phyloP scores from a whole-genome alignment of 2,797 vertebrate species.

The Epinephelus awoara region DNA sequence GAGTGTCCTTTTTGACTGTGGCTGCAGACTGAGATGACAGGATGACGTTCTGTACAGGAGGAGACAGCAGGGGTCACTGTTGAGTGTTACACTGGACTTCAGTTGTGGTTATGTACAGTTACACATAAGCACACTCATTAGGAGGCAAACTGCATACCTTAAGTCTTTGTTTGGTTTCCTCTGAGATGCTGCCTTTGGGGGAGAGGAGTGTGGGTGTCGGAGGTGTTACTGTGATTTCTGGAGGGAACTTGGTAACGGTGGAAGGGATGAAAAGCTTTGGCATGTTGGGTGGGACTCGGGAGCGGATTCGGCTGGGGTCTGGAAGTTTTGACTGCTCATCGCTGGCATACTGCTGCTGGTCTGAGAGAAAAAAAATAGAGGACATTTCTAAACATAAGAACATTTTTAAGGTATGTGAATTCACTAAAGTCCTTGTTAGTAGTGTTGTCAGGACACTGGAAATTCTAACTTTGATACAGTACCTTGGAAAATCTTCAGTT shows the following conservation, averaged over 20 bases:
- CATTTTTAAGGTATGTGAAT: neutral
- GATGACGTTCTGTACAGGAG: conserved; percentile 92
- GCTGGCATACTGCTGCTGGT: conserved; percentile 85
- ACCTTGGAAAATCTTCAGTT: too few relatives aligned
- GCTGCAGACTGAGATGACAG: conserved; percentile 98
- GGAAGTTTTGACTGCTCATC: conserved; percentile 85
- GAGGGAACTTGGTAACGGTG: conserved; percentile 94
- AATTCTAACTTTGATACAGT: too few relatives aligned
- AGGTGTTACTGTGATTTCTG: conserved; percentile 98
- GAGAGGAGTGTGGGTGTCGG: conserved; percentile 98
- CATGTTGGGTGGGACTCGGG: conserved; percentile 93
- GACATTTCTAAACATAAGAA: neutral
- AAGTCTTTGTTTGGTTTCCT: conserved; percentile 98
- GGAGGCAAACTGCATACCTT: conserved; percentile 86
- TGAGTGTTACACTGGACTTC: conserved; percentile 12
- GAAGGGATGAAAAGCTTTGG: conserved; percentile 99
- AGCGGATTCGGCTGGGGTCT: conserved; percentile 90
- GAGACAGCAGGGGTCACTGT: conserved; percentile 65
- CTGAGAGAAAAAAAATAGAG: conserved; percentile 51
- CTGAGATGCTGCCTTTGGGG: conserved; percentile 98
- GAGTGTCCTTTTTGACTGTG: conserved; percentile 96
- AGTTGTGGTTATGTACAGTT: neutral
- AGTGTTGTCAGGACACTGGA: too few relatives aligned
- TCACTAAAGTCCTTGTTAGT: neutral
- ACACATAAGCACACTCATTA: neutral